phyloP scores from a whole-genome alignment of 2,888 invertebrate species.

The Machimus rusticus region DNA sequence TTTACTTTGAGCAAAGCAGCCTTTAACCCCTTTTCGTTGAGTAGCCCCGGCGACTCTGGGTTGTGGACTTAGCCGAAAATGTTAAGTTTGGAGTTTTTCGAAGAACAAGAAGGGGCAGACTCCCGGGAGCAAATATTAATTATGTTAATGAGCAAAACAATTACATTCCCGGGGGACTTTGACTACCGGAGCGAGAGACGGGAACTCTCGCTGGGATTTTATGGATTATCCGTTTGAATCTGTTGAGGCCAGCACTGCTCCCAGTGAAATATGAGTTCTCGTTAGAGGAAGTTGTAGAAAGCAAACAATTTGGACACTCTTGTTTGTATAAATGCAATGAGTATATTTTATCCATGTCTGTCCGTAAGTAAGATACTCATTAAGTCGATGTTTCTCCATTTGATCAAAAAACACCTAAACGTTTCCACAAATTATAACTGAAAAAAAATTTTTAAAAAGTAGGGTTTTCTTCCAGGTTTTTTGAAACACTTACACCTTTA shows the following conservation, averaged over 20 bases:
- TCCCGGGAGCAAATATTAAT: background rate
- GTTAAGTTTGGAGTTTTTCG: background rate
- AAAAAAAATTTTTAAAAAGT: no score
- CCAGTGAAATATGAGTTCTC: background rate
- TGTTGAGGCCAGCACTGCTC: background rate
- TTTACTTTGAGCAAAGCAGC: background rate
- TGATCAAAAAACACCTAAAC: no score
- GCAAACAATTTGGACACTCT: background rate
- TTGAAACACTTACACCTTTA: no score
- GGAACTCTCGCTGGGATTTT: background rate
- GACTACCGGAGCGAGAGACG: background rate
- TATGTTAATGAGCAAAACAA: background rate
- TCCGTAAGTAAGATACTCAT: no score
- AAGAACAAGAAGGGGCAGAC: background rate
- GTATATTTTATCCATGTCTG: background rate
- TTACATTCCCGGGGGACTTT: background rate
- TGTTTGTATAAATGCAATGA: background rate
- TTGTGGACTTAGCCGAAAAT: background rate
- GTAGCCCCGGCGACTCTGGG: background rate
- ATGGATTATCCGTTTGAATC: background rate
- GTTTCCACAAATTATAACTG: no score
- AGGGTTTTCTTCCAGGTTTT: no score
- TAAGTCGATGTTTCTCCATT: background rate
- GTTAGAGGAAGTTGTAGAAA: background rate
- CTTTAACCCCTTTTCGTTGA: background rate